Base-by-base conservation (phyloP, 1,140 invertebrate species). In the Brachionus rotundiformis region DNA sequence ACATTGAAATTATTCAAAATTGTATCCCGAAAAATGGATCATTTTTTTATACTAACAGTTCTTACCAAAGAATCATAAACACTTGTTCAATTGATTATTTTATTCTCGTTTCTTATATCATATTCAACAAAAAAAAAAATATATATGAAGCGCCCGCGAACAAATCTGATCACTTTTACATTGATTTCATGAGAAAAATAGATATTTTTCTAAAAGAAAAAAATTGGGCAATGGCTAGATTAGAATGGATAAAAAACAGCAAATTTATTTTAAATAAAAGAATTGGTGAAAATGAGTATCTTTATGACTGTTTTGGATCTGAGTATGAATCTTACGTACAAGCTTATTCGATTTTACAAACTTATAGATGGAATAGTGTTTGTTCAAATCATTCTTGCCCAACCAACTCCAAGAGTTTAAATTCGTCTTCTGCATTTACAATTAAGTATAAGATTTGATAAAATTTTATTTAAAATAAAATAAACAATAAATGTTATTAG, bases 221-320 rank as follows among this genome's bases (percentile, higher is more conserved):
- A 27, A 25, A 63, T 63, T 63, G 59, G 59, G 59, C 23, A 8
- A 29, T 63, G 29, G 25, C 59, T 63, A 63, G 59, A 31, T 63
- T 63, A 13, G 29, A 27, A 63, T 63, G 59, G 59, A 27, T 63
- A 63, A 63, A 63, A 11, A 63, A 29, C 29, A 11, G 6, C n/a
- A 10, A 8, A 10, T 13, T 31, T 63, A 31, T 63, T 11, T 1
- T 8, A 63, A 63, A 63, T 16, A 25, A 13, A 11, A 27, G 27
- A 63, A 25, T 63, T 27, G 23, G 10, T 29, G 6, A 63, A 29
- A 63, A 63, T 63, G 29, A 63, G 29, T 63, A 29, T 31, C 10
- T 63, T 27, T 63, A 63, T 63, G 59, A 63, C 29, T 63, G 59
- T 63, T 63, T 63, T 63, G 29, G 29, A 27, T 63, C 59, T 29